Base-by-base conservation (phyloP, 2,888 invertebrate species). In the Pteria penguin region DNA sequence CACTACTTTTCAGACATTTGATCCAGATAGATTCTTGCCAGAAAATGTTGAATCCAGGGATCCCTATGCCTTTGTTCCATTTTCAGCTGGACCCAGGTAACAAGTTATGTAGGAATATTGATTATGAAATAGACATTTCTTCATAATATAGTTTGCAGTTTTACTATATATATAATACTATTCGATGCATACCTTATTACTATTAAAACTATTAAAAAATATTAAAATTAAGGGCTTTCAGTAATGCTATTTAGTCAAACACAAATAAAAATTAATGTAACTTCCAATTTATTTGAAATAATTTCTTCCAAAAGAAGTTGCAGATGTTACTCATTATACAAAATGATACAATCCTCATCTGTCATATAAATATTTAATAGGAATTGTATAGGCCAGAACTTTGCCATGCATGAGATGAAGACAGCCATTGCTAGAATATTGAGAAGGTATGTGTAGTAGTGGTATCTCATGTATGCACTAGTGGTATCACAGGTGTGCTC, bases 401-500 rank as follows among this genome's bases (percentile, higher is more conserved):
- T 90, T 84, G 90, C 90, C n/a, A 84, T 90, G 87, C 78, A 89
- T 80, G 89, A 89, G 67, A 84, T 88, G 82, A 90, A 89, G 80
- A 79, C 86, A 3, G 74, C 86, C 3, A 32, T 90, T 24, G 87
- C 86, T 8, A 79, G 83, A 62, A 82, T 89, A 18, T 57, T 88
- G n/a, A 75, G 80, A 61, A 84, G 82, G 87, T 87, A 65, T 67
- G 68, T 32, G n/a, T 24, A 29, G 18, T 22, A 57, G 45, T 45
- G 8, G 8, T 45, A 45, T 45, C 45, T n/a, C 45, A 36, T 36
- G 45, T 36, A 36, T 14, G 45, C 14, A 14, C 14, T 11, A 14
- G 45, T 36, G 45, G 14, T 36, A 36, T n/a, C n/a, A n/a, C n/a
- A n/a, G n/a, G n/a, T n/a, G n/a, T n/a, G n/a, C n/a, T n/a, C n/a